Conservation (phyloP, 2,797 vertebrate genomes). For the Coendou prehensilis region DNA sequence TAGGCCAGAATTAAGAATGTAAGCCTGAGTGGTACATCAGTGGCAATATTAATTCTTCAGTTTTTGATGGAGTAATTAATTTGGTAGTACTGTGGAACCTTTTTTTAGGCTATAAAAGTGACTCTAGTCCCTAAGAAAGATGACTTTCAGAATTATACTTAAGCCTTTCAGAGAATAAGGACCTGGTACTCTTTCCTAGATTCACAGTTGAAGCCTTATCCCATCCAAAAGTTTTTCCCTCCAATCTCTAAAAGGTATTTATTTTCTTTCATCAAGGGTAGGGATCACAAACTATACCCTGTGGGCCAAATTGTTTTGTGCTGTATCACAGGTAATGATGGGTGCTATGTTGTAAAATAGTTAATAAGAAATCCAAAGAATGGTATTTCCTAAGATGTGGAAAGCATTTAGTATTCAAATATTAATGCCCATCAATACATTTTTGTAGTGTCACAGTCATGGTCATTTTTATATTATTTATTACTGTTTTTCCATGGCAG, state of each 20-base stretch:
- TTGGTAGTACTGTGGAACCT: not conserved
- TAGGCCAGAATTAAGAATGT: not conserved
- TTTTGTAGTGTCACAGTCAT: not conserved
- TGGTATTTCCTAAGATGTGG: not conserved
- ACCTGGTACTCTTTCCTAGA: not conserved
- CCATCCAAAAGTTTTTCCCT: not conserved
- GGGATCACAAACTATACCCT: not conserved
- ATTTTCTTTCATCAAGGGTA: not conserved
- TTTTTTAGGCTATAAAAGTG: not conserved
- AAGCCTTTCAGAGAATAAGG: not conserved
- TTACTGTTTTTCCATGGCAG: not conserved
- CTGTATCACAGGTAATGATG: not conserved
- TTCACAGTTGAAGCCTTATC: not conserved
- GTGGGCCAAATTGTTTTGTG: not conserved
- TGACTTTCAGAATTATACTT: not conserved
- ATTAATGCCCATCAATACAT: not conserved
- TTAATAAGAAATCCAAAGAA: not conserved
- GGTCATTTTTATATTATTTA: not conserved
- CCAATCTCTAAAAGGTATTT: not conserved
- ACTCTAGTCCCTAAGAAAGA: not conserved
- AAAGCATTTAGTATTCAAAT: constrained; percentile 33
- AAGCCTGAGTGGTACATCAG: not conserved
- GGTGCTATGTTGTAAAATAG: not conserved
- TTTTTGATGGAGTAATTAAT: not conserved
- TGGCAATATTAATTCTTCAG: not conserved